Evolutionary conservation across 2,113 vertebrate species (phyloP), one percentile per base, ranked within the genome.

Genomic region (Trichomycterus rosablanca): DNA sequence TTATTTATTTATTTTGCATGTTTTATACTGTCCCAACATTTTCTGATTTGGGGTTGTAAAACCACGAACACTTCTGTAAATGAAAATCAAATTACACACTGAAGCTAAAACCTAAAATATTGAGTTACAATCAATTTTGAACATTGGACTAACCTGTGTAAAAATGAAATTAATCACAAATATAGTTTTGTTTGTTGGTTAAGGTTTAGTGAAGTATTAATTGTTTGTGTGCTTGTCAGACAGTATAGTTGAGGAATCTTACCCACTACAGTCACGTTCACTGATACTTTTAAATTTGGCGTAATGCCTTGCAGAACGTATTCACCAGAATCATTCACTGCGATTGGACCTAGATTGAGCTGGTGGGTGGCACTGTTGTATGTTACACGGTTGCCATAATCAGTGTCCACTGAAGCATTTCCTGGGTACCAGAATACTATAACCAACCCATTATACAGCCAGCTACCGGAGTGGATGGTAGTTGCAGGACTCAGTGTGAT

Each of bases 241-340:
- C n/a, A n/a, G n/a, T n/a, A n/a, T n/a, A n/a, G n/a, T n/a, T n/a
- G n/a, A n/a, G n/a, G n/a, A n/a, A n/a, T 61, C 51, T 56, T 72
- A 87, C 86, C 83, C 72, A 77, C 74, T 19, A 87, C 76, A 15
- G 73, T 74, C 32, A 86, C 67, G 1, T 0, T 22, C 7, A 83
- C 2, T n/a, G 43, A 0, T 28, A 2, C 39, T 1, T 0, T 0
- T 24, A 18, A 7, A 5, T 0, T 0, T 30, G 0, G 0, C 0
- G 1, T 1, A 0, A 67, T 0, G 0, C 11, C 6, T 4, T 74
- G 7, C 1, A 86, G 48, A 1, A 1, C 2, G 50, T 81, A 86
- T 0, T 6, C 0, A 11, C 84, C 86, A 30, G 86, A 83, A 18
- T 82, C 73, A 0, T 1, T 1, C 48, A 80, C 0, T 9, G 16